Conservation (phyloP, 2,888 invertebrate species). For the Rhagonycha lutea region DNA sequence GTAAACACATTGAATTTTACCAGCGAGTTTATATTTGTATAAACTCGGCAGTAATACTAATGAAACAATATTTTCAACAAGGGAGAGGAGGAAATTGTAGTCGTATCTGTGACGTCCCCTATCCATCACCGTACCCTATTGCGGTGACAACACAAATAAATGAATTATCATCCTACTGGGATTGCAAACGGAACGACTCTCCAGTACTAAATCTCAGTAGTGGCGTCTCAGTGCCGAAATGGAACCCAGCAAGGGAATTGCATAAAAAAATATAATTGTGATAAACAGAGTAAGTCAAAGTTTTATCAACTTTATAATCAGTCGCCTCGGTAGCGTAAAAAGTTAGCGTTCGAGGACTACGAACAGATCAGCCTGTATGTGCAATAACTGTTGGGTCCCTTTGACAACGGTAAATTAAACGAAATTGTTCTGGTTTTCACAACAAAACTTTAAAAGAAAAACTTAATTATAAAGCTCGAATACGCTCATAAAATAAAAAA, state of each 20-base stretch:
- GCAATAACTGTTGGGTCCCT: not conserved
- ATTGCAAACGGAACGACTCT: not conserved
- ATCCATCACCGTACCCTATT: not conserved
- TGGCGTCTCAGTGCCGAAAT: not conserved
- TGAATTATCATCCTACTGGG: not conserved
- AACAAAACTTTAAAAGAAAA: not conserved
- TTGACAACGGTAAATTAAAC: not conserved
- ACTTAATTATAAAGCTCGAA: not conserved
- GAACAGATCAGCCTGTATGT: not conserved
- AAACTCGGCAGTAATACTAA: not conserved
- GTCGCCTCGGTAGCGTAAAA: not conserved
- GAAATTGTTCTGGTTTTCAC: not conserved
- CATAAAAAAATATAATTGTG: not conserved
- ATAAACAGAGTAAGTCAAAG: not conserved
- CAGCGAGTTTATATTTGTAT: too few relatives aligned
- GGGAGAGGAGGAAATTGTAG: not conserved
- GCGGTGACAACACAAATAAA: not conserved
- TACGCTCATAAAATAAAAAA: not conserved
- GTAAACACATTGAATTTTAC: too few relatives aligned
- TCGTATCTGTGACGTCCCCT: not conserved
- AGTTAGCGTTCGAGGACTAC: too few relatives aligned
- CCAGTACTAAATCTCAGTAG: not conserved
- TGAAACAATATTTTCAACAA: not conserved
- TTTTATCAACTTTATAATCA: too few relatives aligned
- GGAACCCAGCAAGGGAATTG: not conserved